phyloP scores from a whole-genome alignment of 2,797 vertebrate genomes.

The Ataeniobius toweri region DNA sequence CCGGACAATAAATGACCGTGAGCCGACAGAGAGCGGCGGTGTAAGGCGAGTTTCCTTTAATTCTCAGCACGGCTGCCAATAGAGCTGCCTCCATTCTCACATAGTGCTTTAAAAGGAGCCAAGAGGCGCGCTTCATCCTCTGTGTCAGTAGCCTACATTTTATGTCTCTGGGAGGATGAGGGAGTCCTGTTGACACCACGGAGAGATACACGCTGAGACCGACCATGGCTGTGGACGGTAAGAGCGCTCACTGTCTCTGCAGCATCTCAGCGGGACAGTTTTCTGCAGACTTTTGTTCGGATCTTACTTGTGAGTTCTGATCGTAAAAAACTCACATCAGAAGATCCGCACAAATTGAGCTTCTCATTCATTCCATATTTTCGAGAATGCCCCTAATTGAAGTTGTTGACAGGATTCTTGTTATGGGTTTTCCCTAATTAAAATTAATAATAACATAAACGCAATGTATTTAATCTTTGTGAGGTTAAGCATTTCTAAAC shows the following conservation, averaged over 20 bases:
- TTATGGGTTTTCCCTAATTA: too few species aligned
- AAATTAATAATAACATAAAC: not conserved
- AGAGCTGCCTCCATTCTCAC: slow-evolving; percentile 35
- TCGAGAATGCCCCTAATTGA: not conserved
- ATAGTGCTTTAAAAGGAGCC: slow-evolving; percentile 30
- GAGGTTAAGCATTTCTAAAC: not conserved
- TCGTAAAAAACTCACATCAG: not conserved
- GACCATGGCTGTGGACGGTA: slow-evolving; percentile 86
- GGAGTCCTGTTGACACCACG: slow-evolving; percentile 78
- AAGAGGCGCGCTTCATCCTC: slow-evolving; percentile 45
- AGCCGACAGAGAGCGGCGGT: slow-evolving; percentile 29
- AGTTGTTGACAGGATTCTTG: not conserved
- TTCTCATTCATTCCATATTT: not conserved
- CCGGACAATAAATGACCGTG: slow-evolving; percentile 64
- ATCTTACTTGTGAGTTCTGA: not conserved
- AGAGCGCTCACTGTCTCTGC: slow-evolving; percentile 45
- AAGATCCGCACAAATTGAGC: not conserved
- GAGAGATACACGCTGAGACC: slow-evolving; percentile 80
- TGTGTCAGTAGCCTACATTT: slow-evolving; percentile 28
- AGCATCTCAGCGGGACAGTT: slow-evolving; percentile 5
- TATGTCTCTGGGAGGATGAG: slow-evolving; percentile 66
- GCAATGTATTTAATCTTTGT: not conserved
- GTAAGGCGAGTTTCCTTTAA: slow-evolving; percentile 32
- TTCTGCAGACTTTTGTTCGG: not conserved
- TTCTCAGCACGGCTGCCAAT: not conserved